Percentiles rank a stretch among this genome's conserved stretches.
These are phyloP conservation scores for Sylvilagus bachmani DNA, from an alignment of 2,113 vertebrate genomes.

Conservation along the genomic window DNA sequence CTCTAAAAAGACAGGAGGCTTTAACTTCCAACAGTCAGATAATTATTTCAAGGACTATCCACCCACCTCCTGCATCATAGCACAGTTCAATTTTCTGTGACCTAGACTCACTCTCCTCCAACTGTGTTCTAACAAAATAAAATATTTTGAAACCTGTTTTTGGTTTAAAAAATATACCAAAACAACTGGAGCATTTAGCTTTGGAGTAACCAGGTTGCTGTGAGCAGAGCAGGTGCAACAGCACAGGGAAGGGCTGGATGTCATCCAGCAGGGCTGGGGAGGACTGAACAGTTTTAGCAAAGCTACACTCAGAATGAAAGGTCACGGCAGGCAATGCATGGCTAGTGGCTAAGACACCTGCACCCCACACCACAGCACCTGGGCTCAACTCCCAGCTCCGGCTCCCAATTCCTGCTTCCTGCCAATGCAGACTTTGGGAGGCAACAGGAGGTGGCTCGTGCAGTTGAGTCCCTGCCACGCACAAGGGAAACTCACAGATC, in stretches of 20 bases:
- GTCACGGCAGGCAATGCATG: no score
- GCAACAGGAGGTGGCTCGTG: no score
- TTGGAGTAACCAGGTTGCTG: neutral
- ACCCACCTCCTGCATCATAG: neutral
- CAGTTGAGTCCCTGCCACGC: no score
- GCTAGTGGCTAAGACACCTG: no score
- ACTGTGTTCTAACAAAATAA: neutral
- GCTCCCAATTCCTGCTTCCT: no score
- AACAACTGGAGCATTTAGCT: neutral
- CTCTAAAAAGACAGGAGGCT: neutral
- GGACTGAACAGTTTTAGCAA: neutral
- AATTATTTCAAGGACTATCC: neutral
- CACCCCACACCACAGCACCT: no score
- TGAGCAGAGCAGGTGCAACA: neutral
- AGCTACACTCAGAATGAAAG: neutral
- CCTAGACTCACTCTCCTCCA: neutral
- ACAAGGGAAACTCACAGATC: no score
- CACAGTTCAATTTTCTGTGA: neutral
- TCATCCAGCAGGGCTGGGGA: neutral
- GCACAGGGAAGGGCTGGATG: neutral
- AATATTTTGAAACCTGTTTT: conserved; percentile 4
- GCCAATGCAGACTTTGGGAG: no score
- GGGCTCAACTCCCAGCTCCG: no score
- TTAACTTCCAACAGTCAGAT: neutral
- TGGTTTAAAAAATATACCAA: neutral